These are phyloP conservation scores for Platynereis dumerilii DNA, from an alignment of 2,888 invertebrate genomes.

Conservation along the genomic window DNA sequence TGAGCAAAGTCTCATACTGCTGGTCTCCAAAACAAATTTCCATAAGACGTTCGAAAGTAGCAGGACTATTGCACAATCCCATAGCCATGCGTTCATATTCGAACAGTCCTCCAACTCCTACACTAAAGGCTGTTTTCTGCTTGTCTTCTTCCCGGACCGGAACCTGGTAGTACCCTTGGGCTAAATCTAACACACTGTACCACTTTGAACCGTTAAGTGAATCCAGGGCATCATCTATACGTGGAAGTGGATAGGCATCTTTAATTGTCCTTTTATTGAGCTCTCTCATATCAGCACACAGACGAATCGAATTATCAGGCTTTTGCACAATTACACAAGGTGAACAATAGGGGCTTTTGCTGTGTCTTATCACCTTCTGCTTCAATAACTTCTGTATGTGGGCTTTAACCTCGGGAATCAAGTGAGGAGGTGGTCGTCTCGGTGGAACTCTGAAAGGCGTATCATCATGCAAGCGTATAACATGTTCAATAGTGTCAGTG, in stretches of 20 bases:
- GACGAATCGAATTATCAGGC: constrained; percentile 14
- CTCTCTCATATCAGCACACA: constrained; percentile 30
- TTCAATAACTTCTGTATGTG: constrained; percentile 7
- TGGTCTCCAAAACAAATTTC: neutral
- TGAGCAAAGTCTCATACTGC: neutral
- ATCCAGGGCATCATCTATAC: constrained; percentile 35
- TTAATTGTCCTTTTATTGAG: constrained; percentile 32
- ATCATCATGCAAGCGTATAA: neutral
- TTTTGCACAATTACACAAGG: constrained; percentile 38
- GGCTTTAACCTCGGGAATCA: neutral
- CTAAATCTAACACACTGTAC: constrained; percentile 28
- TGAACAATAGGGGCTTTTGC: constrained; percentile 33
- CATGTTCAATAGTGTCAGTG: constrained; percentile 1
- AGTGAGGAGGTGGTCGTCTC: neutral
- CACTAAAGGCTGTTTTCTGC: constrained; percentile 25
- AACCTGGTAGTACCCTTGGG: constrained; percentile 20
- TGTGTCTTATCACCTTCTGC: constrained; percentile 32
- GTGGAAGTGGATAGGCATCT: constrained; percentile 35
- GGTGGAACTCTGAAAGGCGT: constrained; percentile 11
- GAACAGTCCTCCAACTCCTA: constrained; percentile 17
- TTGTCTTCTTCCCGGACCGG: constrained; percentile 17
- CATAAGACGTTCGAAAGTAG: constrained; percentile 10
- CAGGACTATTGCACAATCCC: constrained; percentile 13
- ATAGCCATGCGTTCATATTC: constrained; percentile 24
- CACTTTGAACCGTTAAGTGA: constrained; percentile 18